Evolutionary conservation across 2,797 vertebrate genomes (phyloP).

Genomic region (Arctocebus calabarensis): DNA sequence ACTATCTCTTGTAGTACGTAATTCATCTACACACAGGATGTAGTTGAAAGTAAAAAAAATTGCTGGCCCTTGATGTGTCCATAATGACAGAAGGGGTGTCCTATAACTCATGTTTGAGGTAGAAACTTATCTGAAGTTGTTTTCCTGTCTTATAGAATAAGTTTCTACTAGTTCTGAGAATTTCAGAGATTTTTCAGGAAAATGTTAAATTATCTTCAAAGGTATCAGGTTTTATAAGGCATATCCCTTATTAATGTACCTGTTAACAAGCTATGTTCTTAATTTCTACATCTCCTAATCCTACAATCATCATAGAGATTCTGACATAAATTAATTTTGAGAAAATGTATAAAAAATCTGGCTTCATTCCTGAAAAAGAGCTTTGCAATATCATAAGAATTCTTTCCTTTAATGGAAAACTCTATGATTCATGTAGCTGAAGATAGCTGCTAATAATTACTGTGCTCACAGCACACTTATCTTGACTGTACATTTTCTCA

Average conservation of each 20-base stretch:
- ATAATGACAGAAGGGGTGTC: conserved; percentile 48
- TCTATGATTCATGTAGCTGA: conserved; percentile 62
- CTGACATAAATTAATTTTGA: conserved; percentile 29
- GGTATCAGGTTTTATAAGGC: conserved; percentile 10
- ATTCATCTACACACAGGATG: background rate
- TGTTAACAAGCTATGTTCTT: conserved; percentile 43
- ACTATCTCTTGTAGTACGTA: background rate
- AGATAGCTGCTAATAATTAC: conserved; percentile 52
- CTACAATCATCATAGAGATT: conserved; percentile 13
- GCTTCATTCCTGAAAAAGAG: conserved; percentile 43
- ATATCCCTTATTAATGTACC: conserved; percentile 38
- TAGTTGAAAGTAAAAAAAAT: background rate
- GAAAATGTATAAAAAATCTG: background rate
- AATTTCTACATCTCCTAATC: background rate
- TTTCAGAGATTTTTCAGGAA: conserved; percentile 27
- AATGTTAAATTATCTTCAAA: conserved; percentile 68
- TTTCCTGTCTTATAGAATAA: conserved; percentile 69
- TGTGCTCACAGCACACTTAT: background rate
- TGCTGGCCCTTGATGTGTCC: conserved; percentile 46
- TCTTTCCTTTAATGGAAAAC: conserved; percentile 22
- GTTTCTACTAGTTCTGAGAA: conserved; percentile 68
- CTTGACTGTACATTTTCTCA: conserved; percentile 13
- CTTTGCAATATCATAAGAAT: conserved; percentile 7
- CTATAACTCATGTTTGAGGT: conserved; percentile 64
- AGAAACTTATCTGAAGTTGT: conserved; percentile 77